phyloP scores from a whole-genome alignment of 1,140 invertebrate species.

The Drosophila aff. region DNA sequence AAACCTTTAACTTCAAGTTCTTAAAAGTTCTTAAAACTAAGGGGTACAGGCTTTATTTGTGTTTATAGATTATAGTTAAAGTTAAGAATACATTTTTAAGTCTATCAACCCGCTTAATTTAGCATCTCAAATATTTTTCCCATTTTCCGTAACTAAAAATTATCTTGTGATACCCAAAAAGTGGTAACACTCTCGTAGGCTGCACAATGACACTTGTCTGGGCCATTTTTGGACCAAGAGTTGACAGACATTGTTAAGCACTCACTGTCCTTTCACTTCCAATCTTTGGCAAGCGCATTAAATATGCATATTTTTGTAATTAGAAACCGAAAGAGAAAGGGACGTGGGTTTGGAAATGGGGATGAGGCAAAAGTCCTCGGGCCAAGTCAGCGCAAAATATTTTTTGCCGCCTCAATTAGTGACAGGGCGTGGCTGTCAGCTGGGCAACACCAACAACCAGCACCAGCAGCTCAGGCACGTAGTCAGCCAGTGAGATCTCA shows the following conservation, averaged over 20 bases:
- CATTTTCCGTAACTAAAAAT: background rate
- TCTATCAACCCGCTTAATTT: background rate
- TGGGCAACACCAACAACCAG: conserved; percentile 21
- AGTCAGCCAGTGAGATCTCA: conserved; percentile 77
- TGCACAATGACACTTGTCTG: conserved; percentile 28
- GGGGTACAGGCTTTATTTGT: no score
- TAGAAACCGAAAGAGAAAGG: conserved; percentile 47
- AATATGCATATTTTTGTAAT: conserved; percentile 82
- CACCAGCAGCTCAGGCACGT: conserved; percentile 54
- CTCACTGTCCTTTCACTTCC: conserved; percentile 53
- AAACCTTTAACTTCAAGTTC: no score
- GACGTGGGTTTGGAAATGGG: background rate
- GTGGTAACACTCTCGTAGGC: conserved; percentile 5
- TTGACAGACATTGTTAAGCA: conserved; percentile 51
- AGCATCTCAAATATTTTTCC: background rate
- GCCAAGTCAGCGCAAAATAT: conserved; percentile 70
- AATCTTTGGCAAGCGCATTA: conserved; percentile 58
- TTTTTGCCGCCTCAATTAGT: conserved; percentile 79
- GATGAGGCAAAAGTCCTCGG: conserved; percentile 2
- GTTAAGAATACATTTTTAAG: background rate
- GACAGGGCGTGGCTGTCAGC: conserved; percentile 63
- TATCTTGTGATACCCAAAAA: background rate
- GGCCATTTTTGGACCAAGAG: conserved; percentile 33
- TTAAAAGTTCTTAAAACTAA: no score
- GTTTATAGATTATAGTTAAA: no score